A percentile compares a stretch with the other conserved stretches of the same genome.
These are phyloP conservation scores for Drosophila prostipennis DNA, from an alignment of 2,888 invertebrate species.

Conservation along the genomic window DNA sequence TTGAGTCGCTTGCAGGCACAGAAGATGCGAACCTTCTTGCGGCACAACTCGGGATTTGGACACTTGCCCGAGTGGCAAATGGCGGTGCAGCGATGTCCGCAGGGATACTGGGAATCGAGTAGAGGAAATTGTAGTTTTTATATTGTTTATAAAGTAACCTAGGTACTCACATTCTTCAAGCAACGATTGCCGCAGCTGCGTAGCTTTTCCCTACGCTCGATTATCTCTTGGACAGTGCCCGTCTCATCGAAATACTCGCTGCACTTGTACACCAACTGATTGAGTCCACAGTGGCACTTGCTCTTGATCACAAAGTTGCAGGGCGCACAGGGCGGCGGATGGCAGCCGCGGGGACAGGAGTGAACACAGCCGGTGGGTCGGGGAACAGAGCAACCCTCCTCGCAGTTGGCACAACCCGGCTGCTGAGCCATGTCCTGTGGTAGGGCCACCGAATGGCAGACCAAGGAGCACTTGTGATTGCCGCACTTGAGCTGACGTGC, in stretches of 20 bases:
- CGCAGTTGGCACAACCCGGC: constrained; percentile 86
- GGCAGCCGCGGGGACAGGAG: constrained; percentile 89
- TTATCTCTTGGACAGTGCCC: constrained; percentile 83
- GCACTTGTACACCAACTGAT: constrained; percentile 91
- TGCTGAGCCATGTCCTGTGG: constrained; percentile 84
- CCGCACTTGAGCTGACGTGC: constrained; percentile 89
- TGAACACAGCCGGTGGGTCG: constrained; percentile 92
- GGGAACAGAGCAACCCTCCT: constrained; percentile 86
- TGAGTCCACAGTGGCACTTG: constrained; percentile 93
- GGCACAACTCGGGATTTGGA: constrained; percentile 88
- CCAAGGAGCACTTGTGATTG: constrained; percentile 90
- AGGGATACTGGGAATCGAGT: constrained; percentile 86
- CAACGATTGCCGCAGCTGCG: constrained; percentile 92
- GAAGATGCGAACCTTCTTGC: constrained; percentile 90
- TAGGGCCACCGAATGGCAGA: constrained; percentile 89
- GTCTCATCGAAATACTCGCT: constrained; percentile 87
- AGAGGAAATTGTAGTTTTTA: background rate
- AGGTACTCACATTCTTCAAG: constrained; percentile 86
- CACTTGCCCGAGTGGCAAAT: constrained; percentile 91
- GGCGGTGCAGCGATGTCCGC: constrained; percentile 92
- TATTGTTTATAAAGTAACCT: background rate
- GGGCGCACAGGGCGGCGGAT: constrained; percentile 90
- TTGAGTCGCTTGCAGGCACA: constrained; percentile 92
- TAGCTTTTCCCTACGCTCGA: constrained; percentile 67
- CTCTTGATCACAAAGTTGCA: constrained; percentile 89